Evolutionary conservation across 2,113 vertebrate species (phyloP).

Genomic region (Eleginops maclovinus): DNA sequence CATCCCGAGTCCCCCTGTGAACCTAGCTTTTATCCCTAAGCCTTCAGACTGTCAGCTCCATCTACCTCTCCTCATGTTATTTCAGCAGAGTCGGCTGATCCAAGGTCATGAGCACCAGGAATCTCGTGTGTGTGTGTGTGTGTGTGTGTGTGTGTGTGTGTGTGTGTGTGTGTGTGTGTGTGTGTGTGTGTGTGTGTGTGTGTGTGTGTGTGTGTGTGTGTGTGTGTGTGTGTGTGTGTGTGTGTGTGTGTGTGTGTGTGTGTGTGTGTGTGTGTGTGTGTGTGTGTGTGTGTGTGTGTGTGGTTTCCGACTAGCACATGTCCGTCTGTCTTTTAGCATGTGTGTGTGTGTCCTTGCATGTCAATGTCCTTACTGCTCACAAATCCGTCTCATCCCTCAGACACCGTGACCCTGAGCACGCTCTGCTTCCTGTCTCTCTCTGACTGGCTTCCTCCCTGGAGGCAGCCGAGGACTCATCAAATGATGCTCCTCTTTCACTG

Average conservation of each 20-base stretch:
- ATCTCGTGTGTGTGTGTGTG: constrained; percentile 28
- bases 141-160: constrained; percentile 18
- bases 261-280: constrained; percentile 7
- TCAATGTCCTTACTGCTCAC: constrained; percentile 74
- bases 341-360: constrained; percentile 53
- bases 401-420: constrained; percentile 77
- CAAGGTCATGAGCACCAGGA: constrained; percentile 75
- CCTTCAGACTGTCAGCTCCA: constrained; percentile 68
- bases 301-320: not conserved
- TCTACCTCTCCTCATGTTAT: constrained; percentile 75
- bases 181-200: not conserved
- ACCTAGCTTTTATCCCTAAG: constrained; percentile 46
- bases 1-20: constrained; percentile 31
- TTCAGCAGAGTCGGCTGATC: constrained; percentile 66
- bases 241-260: not conserved
- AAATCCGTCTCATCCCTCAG: constrained; percentile 77
- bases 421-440: constrained; percentile 78
- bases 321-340: not conserved
- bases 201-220: constrained; percentile 11
- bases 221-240: not conserved
- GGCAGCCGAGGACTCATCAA: constrained; percentile 68
- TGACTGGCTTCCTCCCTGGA: constrained; percentile 77
- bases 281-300: constrained; percentile 14
- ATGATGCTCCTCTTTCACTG: constrained; percentile 71
- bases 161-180: not conserved